Conservation (phyloP, 1,140 invertebrate genomes). For the Pseudomyrmex gracilis region DNA sequence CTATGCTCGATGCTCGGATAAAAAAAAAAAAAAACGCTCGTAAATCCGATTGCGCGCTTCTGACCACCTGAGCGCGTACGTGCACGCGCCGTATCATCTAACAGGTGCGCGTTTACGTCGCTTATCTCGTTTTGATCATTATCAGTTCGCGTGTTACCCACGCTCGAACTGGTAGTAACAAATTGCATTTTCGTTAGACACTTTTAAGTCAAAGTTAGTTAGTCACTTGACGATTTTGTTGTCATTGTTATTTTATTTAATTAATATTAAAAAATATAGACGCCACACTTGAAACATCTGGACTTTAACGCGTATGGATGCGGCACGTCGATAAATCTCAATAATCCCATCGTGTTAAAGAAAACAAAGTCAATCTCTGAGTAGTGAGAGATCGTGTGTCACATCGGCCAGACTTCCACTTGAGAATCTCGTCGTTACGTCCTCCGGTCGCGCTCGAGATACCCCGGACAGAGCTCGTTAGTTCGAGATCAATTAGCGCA, state of each 20-base stretch:
- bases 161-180: constrained; percentile 63
- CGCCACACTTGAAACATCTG: neutral
- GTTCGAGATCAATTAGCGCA: constrained; percentile 79
- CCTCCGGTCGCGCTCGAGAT: constrained; percentile 66
- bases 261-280: neutral
- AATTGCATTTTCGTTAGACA: constrained; percentile 52
- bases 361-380: constrained; percentile 15
- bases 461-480: constrained; percentile 72
- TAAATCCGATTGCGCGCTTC: constrained; percentile 65
- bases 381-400: constrained; percentile 10
- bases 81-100: constrained; percentile 42
- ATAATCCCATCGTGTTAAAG: neutral
- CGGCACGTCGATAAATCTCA: neutral
- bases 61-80: constrained; percentile 8
- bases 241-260: neutral
- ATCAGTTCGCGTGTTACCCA: constrained; percentile 23
- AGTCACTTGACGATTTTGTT: neutral
- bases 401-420: constrained; percentile 41
- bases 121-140: constrained; percentile 67
- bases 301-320: neutral
- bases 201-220: neutral
- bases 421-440: constrained; percentile 60
- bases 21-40: constrained; percentile 44
- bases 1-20: neutral
- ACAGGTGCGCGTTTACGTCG: constrained; percentile 68